Percentiles rank a stretch among this genome's conserved stretches.
phyloP scores from a whole-genome alignment of 2,797 vertebrate species.

The Hemitrygon akajei region DNA sequence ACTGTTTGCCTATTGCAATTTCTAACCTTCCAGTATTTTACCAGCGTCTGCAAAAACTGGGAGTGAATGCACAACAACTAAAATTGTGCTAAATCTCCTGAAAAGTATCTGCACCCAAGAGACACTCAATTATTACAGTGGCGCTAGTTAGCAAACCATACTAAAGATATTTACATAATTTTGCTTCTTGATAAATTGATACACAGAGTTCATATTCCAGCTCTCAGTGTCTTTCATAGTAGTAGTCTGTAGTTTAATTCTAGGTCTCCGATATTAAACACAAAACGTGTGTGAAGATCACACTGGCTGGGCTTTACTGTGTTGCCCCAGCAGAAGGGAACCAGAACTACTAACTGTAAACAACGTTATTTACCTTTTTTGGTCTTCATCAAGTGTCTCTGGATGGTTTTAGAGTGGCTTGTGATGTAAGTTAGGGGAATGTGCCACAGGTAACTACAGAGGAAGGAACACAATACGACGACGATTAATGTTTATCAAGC shows the following conservation, averaged over 20 bases:
- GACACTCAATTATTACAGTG: background rate
- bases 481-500: background rate
- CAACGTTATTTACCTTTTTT: constrained; percentile 62
- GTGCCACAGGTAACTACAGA: constrained; percentile 73
- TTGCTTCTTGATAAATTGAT: background rate
- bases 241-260: background rate
- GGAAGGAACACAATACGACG: constrained; percentile 27
- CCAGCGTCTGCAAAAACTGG: background rate
- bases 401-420: constrained; percentile 62
- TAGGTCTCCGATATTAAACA: background rate
- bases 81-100: background rate
- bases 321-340: too few species aligned
- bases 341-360: background rate
- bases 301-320: background rate
- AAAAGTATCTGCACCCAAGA: background rate
- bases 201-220: background rate
- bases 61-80: background rate
- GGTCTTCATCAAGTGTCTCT: constrained; percentile 72
- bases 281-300: background rate
- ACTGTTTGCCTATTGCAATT: background rate
- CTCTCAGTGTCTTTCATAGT: background rate
- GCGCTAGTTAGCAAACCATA: background rate
- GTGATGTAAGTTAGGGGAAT: constrained; percentile 81
- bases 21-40: background rate
- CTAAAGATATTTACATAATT: background rate